These are phyloP conservation scores for Dryadula phaetusa DNA, from an alignment of 2,888 invertebrate species.

Conservation along the genomic window DNA sequence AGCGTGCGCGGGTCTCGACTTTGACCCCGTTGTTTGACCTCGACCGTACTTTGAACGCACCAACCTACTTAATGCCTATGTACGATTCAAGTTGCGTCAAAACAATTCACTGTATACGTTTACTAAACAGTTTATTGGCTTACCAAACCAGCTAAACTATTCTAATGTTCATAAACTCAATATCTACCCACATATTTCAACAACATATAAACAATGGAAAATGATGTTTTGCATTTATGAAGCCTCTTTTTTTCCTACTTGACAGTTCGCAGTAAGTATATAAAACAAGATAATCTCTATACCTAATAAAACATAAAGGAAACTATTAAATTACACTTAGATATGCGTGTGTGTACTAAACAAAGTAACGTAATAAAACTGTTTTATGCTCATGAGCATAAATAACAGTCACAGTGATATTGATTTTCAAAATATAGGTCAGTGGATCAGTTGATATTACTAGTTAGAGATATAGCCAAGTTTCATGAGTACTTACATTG, in stretches of 20 bases:
- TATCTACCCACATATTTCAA: not conserved
- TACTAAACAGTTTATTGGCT: slow-evolving; percentile 17
- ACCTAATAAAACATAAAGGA: not conserved
- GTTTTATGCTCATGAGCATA: not conserved
- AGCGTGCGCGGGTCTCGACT: slow-evolving; percentile 65
- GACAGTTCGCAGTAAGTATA: too few relatives aligned
- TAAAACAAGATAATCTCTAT: not conserved
- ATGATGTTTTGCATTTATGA: too few relatives aligned
- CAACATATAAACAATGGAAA: too few relatives aligned
- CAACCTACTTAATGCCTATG: slow-evolving; percentile 43
- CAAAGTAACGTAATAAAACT: not conserved
- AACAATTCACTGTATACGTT: slow-evolving; percentile 22
- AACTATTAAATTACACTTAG: not conserved
- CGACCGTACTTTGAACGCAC: slow-evolving; percentile 54
- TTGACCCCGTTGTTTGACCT: slow-evolving; percentile 78
- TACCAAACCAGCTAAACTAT: not conserved
- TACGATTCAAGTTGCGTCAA: slow-evolving; percentile 33
- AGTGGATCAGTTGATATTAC: slow-evolving; percentile 7
- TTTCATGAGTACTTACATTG: not conserved
- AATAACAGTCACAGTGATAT: slow-evolving; percentile 1
- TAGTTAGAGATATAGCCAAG: slow-evolving; percentile 17
- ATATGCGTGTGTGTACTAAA: not conserved
- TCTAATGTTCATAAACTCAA: not conserved
- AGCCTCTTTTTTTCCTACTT: too few relatives aligned
- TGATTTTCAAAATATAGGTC: slow-evolving; percentile 33